Percentiles rank a stretch among this genome's conserved stretches.
These are phyloP conservation scores for Lasioglossum leucozonium DNA, from an alignment of 2,888 invertebrate species.

Conservation along the genomic window DNA sequence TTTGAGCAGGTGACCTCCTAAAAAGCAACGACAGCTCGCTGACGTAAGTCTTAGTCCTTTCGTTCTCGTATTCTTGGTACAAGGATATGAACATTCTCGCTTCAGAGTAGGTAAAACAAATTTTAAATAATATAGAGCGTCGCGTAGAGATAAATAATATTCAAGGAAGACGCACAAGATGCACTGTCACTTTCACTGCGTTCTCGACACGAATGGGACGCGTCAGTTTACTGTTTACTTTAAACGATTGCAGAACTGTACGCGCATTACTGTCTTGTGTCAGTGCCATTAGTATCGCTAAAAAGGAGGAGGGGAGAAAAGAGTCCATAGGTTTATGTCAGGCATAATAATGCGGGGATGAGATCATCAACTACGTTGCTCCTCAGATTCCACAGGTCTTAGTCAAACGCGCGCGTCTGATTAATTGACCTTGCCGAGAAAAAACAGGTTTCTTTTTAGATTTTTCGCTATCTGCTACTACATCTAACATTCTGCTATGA, in stretches of 20 bases:
- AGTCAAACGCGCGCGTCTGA: slow-evolving; percentile 77
- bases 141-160: not conserved
- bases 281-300: slow-evolving; percentile 55
- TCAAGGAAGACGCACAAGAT: slow-evolving; percentile 12
- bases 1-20: slow-evolving; percentile 69
- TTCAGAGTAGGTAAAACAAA: not conserved
- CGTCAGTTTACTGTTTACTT: slow-evolving; percentile 72
- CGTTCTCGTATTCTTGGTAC: slow-evolving; percentile 80
- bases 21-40: slow-evolving; percentile 80
- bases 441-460: slow-evolving; percentile 69
- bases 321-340: slow-evolving; percentile 77
- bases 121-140: not conserved
- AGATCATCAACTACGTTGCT: slow-evolving; percentile 83
- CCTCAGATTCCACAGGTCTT: slow-evolving; percentile 82
- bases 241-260: slow-evolving; percentile 76
- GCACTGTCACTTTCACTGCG: slow-evolving; percentile 70
- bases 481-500: not conserved
- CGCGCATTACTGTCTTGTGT: slow-evolving; percentile 54
- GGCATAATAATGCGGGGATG: slow-evolving; percentile 82
- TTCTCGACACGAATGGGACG: slow-evolving; percentile 39
- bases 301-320: slow-evolving; percentile 57
- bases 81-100: slow-evolving; percentile 78
- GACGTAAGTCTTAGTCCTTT: slow-evolving; percentile 72
- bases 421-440: slow-evolving; percentile 74
- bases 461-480: slow-evolving; percentile 38